Conservation (phyloP, 1,140 invertebrate genomes). For the Druon quercuslanigerum region DNA sequence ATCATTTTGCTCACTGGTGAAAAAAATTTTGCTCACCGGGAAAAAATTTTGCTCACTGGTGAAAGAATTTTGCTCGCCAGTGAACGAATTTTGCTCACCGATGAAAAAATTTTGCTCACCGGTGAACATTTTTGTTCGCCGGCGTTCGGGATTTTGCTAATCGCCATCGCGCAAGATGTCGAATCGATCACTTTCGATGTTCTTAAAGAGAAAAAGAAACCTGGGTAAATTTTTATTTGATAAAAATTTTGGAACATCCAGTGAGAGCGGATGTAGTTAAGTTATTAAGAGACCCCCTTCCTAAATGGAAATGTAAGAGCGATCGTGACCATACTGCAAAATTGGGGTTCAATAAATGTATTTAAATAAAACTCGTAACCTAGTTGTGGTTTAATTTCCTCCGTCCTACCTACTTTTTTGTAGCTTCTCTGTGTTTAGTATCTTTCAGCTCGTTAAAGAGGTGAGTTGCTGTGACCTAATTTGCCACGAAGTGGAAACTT, state of each 20-base stretch:
- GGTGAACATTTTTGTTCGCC: too few species aligned
- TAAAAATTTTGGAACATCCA: neutral
- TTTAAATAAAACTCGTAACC: constrained; percentile 23
- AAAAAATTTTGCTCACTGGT: too few species aligned
- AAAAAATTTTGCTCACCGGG: too few species aligned
- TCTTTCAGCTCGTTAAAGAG: neutral
- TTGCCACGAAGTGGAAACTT: constrained; percentile 10
- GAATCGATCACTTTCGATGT: too few species aligned
- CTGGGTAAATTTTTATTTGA: too few species aligned
- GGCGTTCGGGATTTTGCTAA: too few species aligned
- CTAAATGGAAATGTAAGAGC: constrained; percentile 3
- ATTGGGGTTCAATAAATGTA: constrained; percentile 29
- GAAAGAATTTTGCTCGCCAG: too few species aligned
- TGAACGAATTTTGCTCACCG: too few species aligned
- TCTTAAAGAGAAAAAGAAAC: too few species aligned
- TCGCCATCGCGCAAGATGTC: too few species aligned
- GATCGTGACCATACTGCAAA: neutral
- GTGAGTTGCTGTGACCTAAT: constrained; percentile 25
- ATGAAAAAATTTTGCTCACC: too few species aligned
- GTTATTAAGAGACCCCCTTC: neutral
- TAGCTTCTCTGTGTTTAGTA: neutral
- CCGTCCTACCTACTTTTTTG: neutral
- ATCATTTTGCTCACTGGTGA: too few species aligned
- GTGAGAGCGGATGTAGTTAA: neutral
- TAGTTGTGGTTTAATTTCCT: neutral